These are phyloP conservation scores for Anguilla japonica DNA, from an alignment of 2,113 vertebrate genomes.

Conservation along the genomic window DNA sequence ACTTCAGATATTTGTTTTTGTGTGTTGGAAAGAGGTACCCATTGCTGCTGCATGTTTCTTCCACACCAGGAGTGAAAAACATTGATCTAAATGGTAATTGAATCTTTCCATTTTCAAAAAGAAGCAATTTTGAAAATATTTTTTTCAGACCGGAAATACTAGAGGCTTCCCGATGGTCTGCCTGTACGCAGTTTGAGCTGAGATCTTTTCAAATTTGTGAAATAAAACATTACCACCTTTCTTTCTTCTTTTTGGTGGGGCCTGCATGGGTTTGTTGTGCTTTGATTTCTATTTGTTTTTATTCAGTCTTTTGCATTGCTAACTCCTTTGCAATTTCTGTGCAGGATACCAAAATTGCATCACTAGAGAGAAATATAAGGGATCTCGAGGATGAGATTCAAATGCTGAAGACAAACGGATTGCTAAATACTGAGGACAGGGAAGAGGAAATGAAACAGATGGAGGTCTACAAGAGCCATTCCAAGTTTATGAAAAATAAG, in stretches of 20 bases:
- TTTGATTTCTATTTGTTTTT: slow-evolving; percentile 37
- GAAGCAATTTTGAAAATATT: neutral
- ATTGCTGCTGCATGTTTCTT: neutral
- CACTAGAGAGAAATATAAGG: slow-evolving; percentile 94
- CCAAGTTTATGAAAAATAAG: slow-evolving; percentile 99
- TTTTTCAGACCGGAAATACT: neutral
- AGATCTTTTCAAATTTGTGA: neutral
- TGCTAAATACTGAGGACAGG: slow-evolving; percentile 90
- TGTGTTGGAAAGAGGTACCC: slow-evolving; percentile 47
- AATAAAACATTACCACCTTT: neutral
- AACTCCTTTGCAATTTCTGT: slow-evolving; percentile 59
- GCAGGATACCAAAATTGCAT: slow-evolving; percentile 98
- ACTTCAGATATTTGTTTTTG: slow-evolving; percentile 50
- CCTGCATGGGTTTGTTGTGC: slow-evolving; percentile 15
- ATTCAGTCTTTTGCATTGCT: slow-evolving; percentile 1
- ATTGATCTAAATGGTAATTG: neutral
- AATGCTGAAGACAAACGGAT: slow-evolving; percentile 95
- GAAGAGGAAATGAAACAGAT: slow-evolving; percentile 99
- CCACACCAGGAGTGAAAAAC: neutral
- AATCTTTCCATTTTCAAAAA: neutral
- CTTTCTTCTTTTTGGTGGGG: neutral
- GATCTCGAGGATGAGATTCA: slow-evolving; percentile 99
- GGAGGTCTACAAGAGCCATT: slow-evolving; percentile 99
- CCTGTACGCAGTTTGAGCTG: neutral
- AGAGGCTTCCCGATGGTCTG: neutral